These are phyloP conservation scores for Rhyacophila brunnea DNA, from an alignment of 1,140 invertebrate species.

Conservation along the genomic window DNA sequence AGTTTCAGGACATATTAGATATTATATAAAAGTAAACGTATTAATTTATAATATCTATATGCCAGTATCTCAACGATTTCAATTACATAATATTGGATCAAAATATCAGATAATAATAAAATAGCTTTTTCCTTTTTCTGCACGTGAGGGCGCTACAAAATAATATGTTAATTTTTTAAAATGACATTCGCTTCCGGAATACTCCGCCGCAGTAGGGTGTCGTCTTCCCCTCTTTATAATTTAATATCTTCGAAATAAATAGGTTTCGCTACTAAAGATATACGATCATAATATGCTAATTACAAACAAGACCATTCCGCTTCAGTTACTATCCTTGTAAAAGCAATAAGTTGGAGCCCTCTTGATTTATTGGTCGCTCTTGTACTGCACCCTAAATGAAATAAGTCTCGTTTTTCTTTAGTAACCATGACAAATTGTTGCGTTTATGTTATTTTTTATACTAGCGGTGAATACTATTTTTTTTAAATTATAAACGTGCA, in stretches of 20 bases:
- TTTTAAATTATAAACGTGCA: too few species aligned
- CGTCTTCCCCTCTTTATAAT: conserved; percentile 12
- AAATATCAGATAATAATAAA: too few species aligned
- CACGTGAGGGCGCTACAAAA: too few species aligned
- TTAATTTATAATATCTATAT: too few species aligned
- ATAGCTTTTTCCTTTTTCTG: too few species aligned
- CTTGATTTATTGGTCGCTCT: conserved; percentile 18
- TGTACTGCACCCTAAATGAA: conserved; percentile 5
- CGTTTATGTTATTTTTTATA: too few species aligned
- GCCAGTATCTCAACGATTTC: too few species aligned
- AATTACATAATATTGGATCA: too few species aligned
- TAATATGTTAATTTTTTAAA: not conserved
- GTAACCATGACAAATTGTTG: not conserved
- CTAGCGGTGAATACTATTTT: too few species aligned
- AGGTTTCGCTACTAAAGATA: conserved; percentile 8
- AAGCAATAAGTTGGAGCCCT: conserved; percentile 3
- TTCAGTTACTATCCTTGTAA: conserved; percentile 4
- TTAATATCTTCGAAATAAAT: conserved; percentile 22
- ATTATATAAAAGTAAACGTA: too few species aligned
- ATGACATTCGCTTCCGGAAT: conserved; percentile 20
- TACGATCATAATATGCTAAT: conserved; percentile 23
- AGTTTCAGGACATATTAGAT: too few species aligned
- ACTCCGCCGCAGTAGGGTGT: conserved; percentile 2
- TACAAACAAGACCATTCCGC: not conserved
- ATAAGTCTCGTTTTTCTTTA: not conserved